phyloP scores from a whole-genome alignment of 2,888 invertebrate genomes.

The Minunthozetes semirufus region DNA sequence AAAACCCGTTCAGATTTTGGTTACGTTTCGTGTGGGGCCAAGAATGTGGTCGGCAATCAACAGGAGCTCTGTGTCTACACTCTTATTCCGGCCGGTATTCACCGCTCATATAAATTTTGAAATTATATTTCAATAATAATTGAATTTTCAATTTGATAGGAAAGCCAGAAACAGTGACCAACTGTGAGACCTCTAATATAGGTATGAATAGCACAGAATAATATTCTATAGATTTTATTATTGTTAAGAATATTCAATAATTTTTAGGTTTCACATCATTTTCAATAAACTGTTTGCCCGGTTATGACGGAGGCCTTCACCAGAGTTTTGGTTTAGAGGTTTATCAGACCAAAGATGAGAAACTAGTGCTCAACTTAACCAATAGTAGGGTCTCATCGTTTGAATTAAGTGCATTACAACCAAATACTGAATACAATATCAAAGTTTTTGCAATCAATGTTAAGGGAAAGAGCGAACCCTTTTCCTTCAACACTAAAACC shows the following conservation, averaged over 20 bases:
- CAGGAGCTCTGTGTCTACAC: conserved; percentile 29
- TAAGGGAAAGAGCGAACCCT: conserved; percentile 14
- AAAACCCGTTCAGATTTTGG: conserved; percentile 27
- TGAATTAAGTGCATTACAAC: conserved; percentile 23
- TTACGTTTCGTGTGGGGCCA: conserved; percentile 23
- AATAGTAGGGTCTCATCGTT: neutral
- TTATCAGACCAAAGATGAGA: conserved; percentile 20
- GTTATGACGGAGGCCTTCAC: conserved; percentile 34
- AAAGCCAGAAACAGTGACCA: neutral
- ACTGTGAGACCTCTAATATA: conserved; percentile 4
- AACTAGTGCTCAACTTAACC: conserved; percentile 1
- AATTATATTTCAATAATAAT: neutral
- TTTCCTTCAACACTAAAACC: neutral
- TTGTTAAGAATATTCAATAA: neutral
- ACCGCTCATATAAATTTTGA: neutral
- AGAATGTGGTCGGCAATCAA: conserved; percentile 30
- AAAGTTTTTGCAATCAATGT: conserved; percentile 20
- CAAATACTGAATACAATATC: neutral
- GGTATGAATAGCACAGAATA: neutral
- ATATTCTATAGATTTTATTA: neutral
- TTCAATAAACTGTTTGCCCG: conserved; percentile 29
- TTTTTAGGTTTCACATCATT: conserved; percentile 4
- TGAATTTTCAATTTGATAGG: neutral
- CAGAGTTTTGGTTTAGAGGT: conserved; percentile 28
- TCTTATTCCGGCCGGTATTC: conserved; percentile 31